Conservation (phyloP, 2,888 invertebrate species). For the Microctonus aethiopoides region DNA sequence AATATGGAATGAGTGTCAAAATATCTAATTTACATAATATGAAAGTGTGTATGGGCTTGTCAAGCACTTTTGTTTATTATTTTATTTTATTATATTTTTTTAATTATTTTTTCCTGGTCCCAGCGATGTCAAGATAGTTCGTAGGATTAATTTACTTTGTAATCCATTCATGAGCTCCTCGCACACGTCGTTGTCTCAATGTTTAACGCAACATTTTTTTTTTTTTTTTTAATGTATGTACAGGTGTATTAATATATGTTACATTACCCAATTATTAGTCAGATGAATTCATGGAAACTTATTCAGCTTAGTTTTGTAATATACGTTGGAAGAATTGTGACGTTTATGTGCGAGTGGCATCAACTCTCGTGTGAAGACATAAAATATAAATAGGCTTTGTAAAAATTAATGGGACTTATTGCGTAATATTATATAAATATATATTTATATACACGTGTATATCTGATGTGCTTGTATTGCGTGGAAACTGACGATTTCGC, state of each 20-base stretch:
- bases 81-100: background rate
- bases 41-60: background rate
- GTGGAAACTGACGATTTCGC: slow-evolving; percentile 15
- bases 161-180: background rate
- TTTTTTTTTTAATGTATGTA: background rate
- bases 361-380: background rate
- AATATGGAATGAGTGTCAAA: background rate
- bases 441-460: background rate
- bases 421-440: slow-evolving; percentile 4
- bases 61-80: background rate
- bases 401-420: slow-evolving; percentile 10
- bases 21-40: background rate
- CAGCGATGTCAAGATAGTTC: background rate
- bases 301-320: slow-evolving; percentile 11
- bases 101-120: background rate
- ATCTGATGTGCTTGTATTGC: background rate
- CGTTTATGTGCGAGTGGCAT: background rate
- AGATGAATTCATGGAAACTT: slow-evolving; percentile 11
- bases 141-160: background rate
- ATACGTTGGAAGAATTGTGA: background rate
- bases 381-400: background rate
- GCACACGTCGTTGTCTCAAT: background rate
- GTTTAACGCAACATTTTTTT: background rate
- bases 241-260: background rate
- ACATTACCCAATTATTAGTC: slow-evolving; percentile 11